Base-by-base conservation (phyloP, 2,113 vertebrate genomes). In the Tyrannus savana region DNA sequence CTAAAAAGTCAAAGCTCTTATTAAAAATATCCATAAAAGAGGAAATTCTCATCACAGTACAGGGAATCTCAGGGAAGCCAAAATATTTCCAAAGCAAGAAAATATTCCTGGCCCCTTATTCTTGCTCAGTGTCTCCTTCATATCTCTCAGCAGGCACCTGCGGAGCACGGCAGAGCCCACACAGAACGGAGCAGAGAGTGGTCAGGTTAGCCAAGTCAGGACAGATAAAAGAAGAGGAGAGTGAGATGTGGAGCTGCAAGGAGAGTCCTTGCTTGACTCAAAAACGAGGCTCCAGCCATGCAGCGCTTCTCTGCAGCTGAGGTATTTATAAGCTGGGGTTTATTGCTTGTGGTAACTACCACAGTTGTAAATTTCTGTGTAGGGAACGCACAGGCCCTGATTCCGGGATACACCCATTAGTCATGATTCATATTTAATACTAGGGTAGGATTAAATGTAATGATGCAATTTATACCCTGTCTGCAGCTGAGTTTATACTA, bases 141-240 rank as follows among this genome's bases (percentile, higher is more conserved):
- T 41, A 78, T 30, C 30, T 79, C 66, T 33, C 9, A 10, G 56
- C 74, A 55, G n/a, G 30, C 31, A 39, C 53, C 41, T 39, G 58
- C 60, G 62, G 30, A 68, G 63, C 6, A 12, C 16, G 27, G 78
- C 60, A 55, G 52, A 73, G 28, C 75, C 23, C 58, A 37, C 14
- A 10, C 3, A 7, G 9, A 28, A n/a, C 2, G 14, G 12, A 56
- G 39, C 44, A 6, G 19, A 27, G 35, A 0, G 0, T 14, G 30
- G 27, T 1, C 0, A 0, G 8, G 9, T 35, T 64, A 19, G 63
- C 39, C 50, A 30, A 24, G 46, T 12, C 7, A 5, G 15, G 49
- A 17, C 19, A 44, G 53, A 21, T 19, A 18, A 47, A 50, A 63
- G 44, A 28, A 46, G 56, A 89, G 39, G 19, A 86, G 21, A 60